phyloP scores from a whole-genome alignment of 2,888 invertebrate species.

The Phalera bucephala region DNA sequence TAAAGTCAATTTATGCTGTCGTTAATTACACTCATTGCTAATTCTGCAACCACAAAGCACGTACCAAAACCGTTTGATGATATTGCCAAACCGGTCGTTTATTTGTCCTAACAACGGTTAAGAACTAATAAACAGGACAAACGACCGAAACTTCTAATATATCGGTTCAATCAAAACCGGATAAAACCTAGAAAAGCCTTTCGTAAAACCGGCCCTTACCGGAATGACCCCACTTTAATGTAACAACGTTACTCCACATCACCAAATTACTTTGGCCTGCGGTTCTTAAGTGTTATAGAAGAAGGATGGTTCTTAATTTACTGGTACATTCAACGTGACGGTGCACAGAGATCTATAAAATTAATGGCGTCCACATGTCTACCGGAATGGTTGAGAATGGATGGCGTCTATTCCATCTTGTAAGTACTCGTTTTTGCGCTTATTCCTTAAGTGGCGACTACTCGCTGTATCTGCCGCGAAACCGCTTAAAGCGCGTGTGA shows the following conservation, averaged over 20 bases:
- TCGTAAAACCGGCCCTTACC: slow-evolving; percentile 27
- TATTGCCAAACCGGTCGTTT: slow-evolving; percentile 2
- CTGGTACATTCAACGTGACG: slow-evolving; percentile 31
- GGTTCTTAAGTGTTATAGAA: slow-evolving; percentile 22
- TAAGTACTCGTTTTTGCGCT: slow-evolving; percentile 10
- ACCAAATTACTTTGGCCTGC: slow-evolving; percentile 35
- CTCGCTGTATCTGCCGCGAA: too few species aligned
- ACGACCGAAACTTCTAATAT: slow-evolving; percentile 22
- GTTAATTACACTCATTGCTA: background rate
- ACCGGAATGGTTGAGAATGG: slow-evolving; percentile 39
- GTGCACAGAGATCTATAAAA: slow-evolving; percentile 51
- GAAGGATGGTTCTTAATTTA: slow-evolving; percentile 32
- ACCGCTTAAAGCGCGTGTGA: too few species aligned
- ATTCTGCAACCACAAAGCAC: slow-evolving; percentile 6
- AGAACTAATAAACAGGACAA: slow-evolving; percentile 13
- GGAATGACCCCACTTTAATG: slow-evolving; percentile 44
- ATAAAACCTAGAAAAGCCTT: slow-evolving; percentile 30
- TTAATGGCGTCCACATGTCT: slow-evolving; percentile 62
- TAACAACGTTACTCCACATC: slow-evolving; percentile 43
- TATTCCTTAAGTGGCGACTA: too few species aligned
- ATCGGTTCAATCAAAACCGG: slow-evolving; percentile 38
- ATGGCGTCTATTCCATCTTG: slow-evolving; percentile 29
- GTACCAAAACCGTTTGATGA: slow-evolving; percentile 4
- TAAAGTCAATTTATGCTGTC: background rate
- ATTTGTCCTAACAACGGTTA: slow-evolving; percentile 8